Base-by-base conservation (phyloP, 2,113 vertebrate species). In the Gambusia affinis region DNA sequence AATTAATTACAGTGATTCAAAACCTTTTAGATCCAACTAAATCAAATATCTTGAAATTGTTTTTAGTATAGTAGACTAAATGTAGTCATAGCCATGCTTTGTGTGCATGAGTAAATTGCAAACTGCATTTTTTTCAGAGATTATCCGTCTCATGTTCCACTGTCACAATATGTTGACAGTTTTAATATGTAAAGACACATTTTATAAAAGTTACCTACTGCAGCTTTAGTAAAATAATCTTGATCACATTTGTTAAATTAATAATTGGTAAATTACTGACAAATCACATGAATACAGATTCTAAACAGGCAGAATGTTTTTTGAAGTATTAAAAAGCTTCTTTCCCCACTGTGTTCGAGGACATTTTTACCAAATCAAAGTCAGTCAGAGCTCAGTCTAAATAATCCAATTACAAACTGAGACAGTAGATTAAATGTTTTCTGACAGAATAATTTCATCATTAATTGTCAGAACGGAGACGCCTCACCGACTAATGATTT, bases 361-460 rank as follows among this genome's bases (percentile, higher is more conserved):
- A 35, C 29, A 17, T 63, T 63, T 31, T 33, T 63, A 27, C 64
- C 33, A 39, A 14, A 65, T 68, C 17, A 51, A 68, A 68, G 67
- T 24, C 42, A 68, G 22, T 12, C 31, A 65, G 64, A 71, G 33
- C 22, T 47, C 11, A 35, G 39, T 70, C 35, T 73, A 44, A 81
- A 78, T 71, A 83, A 68, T 62, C 66, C 30, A 69, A 70, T 64
- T 5, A 33, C 75, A 78, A 71, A 60, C 63, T 15, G 0, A 82
- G 74, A 78, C 62, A 73, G 72, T 54, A 69, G 54, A 66, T 28
- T 81, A 76, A 84, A 4, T 67, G 69, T 64, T 71, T 37, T 75
- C 61, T 72, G 67, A 83, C 35, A 8, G 35, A 73, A 84, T 81
- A 79, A 72, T 76, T 77, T 85, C 19, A 79, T 14, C 37, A 73